Base-by-base conservation (phyloP, 2,797 vertebrate genomes). In the Lutjanus campechanus region DNA sequence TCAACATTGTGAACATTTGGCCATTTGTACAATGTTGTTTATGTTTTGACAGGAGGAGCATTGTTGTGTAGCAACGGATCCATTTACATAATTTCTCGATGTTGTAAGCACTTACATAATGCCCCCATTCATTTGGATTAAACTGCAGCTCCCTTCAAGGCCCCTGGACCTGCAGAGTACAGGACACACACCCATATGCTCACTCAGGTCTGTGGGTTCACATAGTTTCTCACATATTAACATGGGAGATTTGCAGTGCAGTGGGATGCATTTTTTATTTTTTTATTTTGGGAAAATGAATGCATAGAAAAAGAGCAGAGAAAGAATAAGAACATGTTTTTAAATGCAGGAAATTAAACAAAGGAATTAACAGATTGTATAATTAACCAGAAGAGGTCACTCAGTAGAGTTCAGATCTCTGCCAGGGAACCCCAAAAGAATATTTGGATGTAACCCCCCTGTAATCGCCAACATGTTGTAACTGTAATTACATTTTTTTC, bases 81-180 rank as follows among this genome's bases (percentile, higher is more conserved):
- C 90, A 95, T 95, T 96, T 95, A 95, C 92, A 94, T 95, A 93
- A 96, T 95, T 94, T 92, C 83, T 93, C 85, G 80, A 91, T 95
- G 92, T 90, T 89, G 91, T 94, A 94, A 95, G 93, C 87, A 90
- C 92, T 95, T 95, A 93, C 93, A 93, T 96, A 95, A 96, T 87
- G 80, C 74, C 73, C 83, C 89, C 88, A 92, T 96, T 95, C 85
- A 92, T 93, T 93, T 95, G 89, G 88, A 92, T 89, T 83, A 89
- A 93, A 92, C 89, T 86, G 81, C 84, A 87, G 92, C 89, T 93
- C 93, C 91, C 87, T 86, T 84, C 77, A 90, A 90, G 92, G 95
- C 94, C 94, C 90, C 89, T 79, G 71, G 77, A 91, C 92, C 84
- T 88, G 77, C 84, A 88, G 75, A 88, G 78, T 77, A 54, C 77